Evolutionary conservation across 2,888 invertebrate genomes (phyloP).

Genomic region (Chrysopilus asiliformis): DNA sequence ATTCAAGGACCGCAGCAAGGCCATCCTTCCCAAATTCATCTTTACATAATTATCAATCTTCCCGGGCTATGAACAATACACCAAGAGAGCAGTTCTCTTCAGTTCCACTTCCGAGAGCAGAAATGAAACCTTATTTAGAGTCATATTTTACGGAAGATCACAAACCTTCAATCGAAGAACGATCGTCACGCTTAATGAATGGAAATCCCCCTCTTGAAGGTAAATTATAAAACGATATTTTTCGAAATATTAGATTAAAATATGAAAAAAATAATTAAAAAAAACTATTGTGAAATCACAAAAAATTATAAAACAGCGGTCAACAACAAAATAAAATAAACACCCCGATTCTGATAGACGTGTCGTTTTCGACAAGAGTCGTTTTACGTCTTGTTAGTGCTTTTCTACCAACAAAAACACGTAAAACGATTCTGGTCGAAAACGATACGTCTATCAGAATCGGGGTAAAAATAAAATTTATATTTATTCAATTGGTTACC

Average conservation of each 20-base stretch:
- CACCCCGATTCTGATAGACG: too few relatives aligned
- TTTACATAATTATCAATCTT: constrained; percentile 10
- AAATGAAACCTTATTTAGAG: constrained; percentile 58
- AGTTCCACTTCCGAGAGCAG: constrained; percentile 48
- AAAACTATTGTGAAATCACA: too few relatives aligned
- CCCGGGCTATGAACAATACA: constrained; percentile 3
- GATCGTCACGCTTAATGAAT: constrained; percentile 25
- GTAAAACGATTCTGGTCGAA: too few relatives aligned
- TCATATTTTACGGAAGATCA: constrained; percentile 56
- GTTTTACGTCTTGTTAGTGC: too few relatives aligned
- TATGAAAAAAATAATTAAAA: background rate
- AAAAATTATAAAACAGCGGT: too few relatives aligned
- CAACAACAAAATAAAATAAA: too few relatives aligned
- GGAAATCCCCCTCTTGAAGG: constrained; percentile 35
- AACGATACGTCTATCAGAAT: too few relatives aligned
- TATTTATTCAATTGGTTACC: too few relatives aligned
- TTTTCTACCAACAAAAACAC: too few relatives aligned
- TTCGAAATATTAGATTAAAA: background rate
- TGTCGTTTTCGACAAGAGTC: too few relatives aligned
- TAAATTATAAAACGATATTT: constrained; percentile 14
- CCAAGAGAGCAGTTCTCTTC: constrained; percentile 22
- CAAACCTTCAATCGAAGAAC: constrained; percentile 30
- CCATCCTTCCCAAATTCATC: constrained; percentile 12
- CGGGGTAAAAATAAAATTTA: too few relatives aligned
- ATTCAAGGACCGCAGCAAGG: constrained; percentile 4